These are phyloP conservation scores for Sebastes vulpes DNA, from an alignment of 2,797 vertebrate genomes.

Conservation along the genomic window DNA sequence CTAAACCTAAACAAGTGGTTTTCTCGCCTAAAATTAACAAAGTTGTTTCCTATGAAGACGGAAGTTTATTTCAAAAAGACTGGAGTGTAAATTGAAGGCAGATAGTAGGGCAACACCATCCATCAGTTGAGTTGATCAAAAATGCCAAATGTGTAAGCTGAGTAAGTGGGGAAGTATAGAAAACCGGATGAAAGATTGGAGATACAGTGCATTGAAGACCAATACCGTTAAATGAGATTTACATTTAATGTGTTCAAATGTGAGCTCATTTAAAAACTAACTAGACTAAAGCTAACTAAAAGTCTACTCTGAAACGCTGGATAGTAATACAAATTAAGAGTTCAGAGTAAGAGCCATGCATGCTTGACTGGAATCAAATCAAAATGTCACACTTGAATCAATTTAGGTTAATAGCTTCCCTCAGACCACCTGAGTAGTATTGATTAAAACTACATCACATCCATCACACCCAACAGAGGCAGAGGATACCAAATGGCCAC, in stretches of 20 bases:
- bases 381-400: conserved; percentile 60
- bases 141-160: neutral
- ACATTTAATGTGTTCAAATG: neutral
- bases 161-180: no score
- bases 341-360: conserved; percentile 15
- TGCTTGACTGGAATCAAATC: conserved; percentile 49
- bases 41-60: no score
- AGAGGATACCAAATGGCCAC: conserved; percentile 3
- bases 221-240: neutral
- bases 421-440: conserved; percentile 46
- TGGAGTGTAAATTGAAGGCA: neutral
- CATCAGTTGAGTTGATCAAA: neutral
- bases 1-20: no score
- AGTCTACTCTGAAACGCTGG: neutral
- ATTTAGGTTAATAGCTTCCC: conserved; percentile 42
- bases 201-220: neutral
- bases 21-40: accelerated
- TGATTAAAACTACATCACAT: conserved; percentile 49
- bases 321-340: conserved; percentile 4
- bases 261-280: neutral
- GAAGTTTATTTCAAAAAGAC: no score
- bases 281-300: neutral
- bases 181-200: neutral
- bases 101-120: no score
- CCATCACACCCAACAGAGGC: conserved; percentile 29